Base-by-base conservation (phyloP, 2,797 vertebrate genomes). In the Etheostoma nigrum region DNA sequence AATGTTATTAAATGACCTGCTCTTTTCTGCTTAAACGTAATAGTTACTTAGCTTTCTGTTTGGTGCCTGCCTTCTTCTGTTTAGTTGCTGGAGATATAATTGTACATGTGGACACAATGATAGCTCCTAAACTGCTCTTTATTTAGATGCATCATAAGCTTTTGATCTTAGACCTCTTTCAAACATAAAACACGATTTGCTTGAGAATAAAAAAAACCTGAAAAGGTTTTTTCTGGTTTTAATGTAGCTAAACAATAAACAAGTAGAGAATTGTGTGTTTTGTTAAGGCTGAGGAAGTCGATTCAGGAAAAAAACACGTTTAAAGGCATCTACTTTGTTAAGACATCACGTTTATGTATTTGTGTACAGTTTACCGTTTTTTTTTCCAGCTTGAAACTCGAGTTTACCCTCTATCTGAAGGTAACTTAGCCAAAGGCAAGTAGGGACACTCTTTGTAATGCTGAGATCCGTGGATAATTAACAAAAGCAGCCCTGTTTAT, bases 401-500 rank as follows among this genome's bases (percentile, higher is more conserved):
- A 84, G 78, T 89, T 81, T 66, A 27, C n/a, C 23, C 83, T 76
- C 47, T 70, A 48, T 83, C 76, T 81, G 74, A 86, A 89, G 79
- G 82, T 86, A 91, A 84, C 78, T 67, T 81, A 62, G 87, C 91
- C 88, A 87, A 86, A 90, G 86, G 91, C 89, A 78, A 89, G 84
- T 68, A 84, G 90, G 85, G 91, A 89, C 90, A 83, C 81, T 93
- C 86, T 91, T 91, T 94, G 93, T 94, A 85, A 85, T 64, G 77
- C 89, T 91, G 91, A 91, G 89, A 93, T 92, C 92, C 91, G 90
- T 94, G 87, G 91, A 93, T 94, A 95, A 95, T 95, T 92, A 92
- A 93, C 94, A 95, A 93, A 94, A 94, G 93, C 88, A n/a, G 89
- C 88, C 88, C 86, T 94, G 92, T 94, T 93, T 89, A 90, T 89